Evolutionary conservation across 1,140 invertebrate genomes (phyloP), one percentile per base, ranked within the genome.

Genomic region (Drosophila prosaltans): DNA sequence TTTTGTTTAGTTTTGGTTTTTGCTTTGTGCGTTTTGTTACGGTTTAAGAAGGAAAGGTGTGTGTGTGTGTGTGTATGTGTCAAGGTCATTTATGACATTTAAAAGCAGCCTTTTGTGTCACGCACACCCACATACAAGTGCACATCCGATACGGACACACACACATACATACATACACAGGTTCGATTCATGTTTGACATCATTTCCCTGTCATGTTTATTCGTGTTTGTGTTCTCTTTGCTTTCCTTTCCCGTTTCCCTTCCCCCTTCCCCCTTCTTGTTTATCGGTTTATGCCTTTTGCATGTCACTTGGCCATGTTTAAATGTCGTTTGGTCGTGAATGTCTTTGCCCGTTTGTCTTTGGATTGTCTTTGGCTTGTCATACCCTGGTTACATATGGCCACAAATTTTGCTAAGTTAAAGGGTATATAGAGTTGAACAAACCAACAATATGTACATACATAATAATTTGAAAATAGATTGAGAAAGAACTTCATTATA

Each of bases 221-320:
- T 65, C 51, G 71, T 66, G 65, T 63, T 36, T 64, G 69, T 51
- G 43, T 45, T 63, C 74, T 70, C 63, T 45, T 69, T 61, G 63
- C 67, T 54, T 43, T n/a, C n/a, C 24, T 26, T 58, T 36, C 2
- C 28, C 28, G 2, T 36, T 36, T 30, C 28, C 32, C 32, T 36
- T 36, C 32, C 32, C 28, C 28, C 28, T 63, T 45, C 68, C 65
- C 74, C 67, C 77, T 65, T 11, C 36, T 4, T 30, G 2, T 30
- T 36, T 36, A 6, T 65, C 72, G 55, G 69, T 69, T 72, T 76
- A 72, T 70, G 74, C 28, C 40, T 66, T 80, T 80, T 80, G 83
- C 83, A 88, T 88, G 83, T 88, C 83, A 88, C 77, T 83, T 89
- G 83, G 80, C 76, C 83, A 81, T 85, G 76, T 86, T 77, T 66